Conservation (phyloP, 2,113 vertebrate species). For the Heterotilapia buettikoferi region DNA sequence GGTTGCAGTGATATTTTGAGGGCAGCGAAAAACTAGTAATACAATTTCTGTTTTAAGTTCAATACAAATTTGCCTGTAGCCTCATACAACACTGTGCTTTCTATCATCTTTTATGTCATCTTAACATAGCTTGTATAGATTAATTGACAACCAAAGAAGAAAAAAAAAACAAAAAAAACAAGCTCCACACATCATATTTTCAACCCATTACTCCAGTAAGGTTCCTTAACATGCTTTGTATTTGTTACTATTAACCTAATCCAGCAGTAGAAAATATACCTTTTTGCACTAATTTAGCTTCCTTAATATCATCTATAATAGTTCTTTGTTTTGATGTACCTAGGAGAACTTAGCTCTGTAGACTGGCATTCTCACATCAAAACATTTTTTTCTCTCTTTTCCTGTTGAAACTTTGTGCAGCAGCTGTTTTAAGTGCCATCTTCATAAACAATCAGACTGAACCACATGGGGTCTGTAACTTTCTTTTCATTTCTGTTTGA, state of each 20-base stretch:
- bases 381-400: background rate
- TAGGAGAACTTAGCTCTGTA: background rate
- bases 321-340: background rate
- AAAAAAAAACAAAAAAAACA: background rate
- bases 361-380: background rate
- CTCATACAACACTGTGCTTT: background rate
- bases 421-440: background rate
- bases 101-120: background rate
- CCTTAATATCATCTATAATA: background rate
- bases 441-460: background rate
- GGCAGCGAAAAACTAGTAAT: background rate
- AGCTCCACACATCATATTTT: background rate
- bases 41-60: background rate
- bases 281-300: background rate
- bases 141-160: background rate
- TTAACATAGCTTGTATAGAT: background rate
- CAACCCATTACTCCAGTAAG: background rate
- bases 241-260: background rate
- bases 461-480: background rate
- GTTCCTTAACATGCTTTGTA: background rate
- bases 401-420: background rate
- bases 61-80: background rate
- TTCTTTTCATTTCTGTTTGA: background rate
- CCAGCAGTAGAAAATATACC: background rate
- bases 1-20: background rate